phyloP scores from a whole-genome alignment of 2,797 vertebrate species.

The Mormyrops attenuatus region DNA sequence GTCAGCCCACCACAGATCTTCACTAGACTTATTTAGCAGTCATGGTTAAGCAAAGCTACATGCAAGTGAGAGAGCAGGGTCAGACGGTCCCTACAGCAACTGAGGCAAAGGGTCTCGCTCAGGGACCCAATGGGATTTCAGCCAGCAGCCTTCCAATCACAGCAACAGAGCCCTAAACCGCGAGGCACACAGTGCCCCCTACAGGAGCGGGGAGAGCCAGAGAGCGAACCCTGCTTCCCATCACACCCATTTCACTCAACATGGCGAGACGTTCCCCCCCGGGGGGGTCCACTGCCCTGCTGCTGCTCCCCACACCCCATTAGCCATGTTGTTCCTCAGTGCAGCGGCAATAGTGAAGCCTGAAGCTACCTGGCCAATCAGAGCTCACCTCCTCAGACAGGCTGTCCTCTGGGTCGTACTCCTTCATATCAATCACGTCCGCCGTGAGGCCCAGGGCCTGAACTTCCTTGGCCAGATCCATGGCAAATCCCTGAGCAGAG shows the following conservation, averaged over 20 bases:
- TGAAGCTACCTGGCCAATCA: background rate
- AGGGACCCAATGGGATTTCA: background rate
- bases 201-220: background rate
- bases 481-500: conserved; percentile 71
- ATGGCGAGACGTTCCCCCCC: background rate
- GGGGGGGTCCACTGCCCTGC: background rate
- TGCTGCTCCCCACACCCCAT: background rate
- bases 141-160: background rate
- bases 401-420: conserved; percentile 83
- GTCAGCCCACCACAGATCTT: background rate
- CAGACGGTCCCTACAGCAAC: background rate
- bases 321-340: background rate
- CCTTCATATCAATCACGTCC: conserved; percentile 71
- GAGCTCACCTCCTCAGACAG: conserved; percentile 78
- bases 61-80: background rate
- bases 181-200: background rate
- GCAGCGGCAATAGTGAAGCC: background rate
- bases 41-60: background rate
- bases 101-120: background rate
- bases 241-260: background rate
- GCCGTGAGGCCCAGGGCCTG: conserved; percentile 54
- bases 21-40: background rate
- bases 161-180: background rate
- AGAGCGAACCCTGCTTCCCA: background rate
- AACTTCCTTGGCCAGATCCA: conserved; percentile 65